A percentile compares a stretch with the other conserved stretches of the same genome.
Evolutionary conservation across 1,140 invertebrate genomes (phyloP).

Genomic region (Drosophila pandora): DNA sequence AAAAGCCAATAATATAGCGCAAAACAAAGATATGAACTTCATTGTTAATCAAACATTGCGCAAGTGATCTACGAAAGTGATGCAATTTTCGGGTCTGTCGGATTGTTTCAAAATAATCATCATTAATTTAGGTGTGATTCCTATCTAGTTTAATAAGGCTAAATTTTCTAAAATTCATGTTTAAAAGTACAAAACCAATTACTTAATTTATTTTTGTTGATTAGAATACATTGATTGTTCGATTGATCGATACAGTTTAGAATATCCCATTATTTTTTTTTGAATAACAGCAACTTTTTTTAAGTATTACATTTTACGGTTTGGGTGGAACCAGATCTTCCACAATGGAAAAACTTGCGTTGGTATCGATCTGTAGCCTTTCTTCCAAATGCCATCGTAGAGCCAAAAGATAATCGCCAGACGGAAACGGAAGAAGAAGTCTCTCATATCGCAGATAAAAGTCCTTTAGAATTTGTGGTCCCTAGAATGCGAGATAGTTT

Average conservation of each 20-base stretch:
- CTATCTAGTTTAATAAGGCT: background rate
- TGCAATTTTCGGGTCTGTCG: too few relatives aligned
- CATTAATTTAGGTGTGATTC: background rate
- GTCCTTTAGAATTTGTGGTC: constrained; percentile 15
- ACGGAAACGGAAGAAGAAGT: constrained; percentile 9
- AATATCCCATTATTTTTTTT: too few relatives aligned
- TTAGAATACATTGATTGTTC: too few relatives aligned
- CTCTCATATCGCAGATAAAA: constrained; percentile 2
- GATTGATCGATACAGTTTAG: too few relatives aligned
- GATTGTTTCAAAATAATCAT: too few relatives aligned
- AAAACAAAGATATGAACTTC: too few relatives aligned
- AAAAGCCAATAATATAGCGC: too few relatives aligned
- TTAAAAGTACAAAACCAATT: too few relatives aligned
- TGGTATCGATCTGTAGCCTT: constrained; percentile 17
- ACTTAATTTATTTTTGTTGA: too few relatives aligned
- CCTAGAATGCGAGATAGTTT: constrained; percentile 5
- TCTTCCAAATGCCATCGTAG: constrained; percentile 14
- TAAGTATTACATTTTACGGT: background rate
- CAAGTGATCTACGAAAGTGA: too few relatives aligned
- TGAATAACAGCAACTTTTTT: background rate
- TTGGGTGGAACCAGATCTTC: background rate
- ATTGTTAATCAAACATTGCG: too few relatives aligned
- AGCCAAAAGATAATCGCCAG: constrained; percentile 28
- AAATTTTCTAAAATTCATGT: too few relatives aligned
- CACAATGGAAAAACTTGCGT: constrained; percentile 13